Percentiles rank a stretch among this genome's conserved stretches.
Evolutionary conservation across 2,888 invertebrate species (phyloP).

Genomic region (Neoitamus cyanurus): DNA sequence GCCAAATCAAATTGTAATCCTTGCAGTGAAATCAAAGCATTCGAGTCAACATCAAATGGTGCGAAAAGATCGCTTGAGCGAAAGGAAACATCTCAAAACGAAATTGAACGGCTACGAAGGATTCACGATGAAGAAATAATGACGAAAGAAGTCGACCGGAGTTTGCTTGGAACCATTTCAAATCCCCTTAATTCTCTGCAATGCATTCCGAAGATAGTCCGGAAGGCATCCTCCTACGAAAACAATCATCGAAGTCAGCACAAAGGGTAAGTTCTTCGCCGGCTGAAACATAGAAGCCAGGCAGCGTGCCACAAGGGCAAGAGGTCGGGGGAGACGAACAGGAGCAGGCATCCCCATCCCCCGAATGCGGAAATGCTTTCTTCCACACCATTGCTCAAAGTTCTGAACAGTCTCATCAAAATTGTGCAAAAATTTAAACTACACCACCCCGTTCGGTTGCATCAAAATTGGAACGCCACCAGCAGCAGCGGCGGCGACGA

Average conservation of each 20-base stretch:
- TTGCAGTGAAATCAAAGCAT: background rate
- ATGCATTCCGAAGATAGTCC: constrained; percentile 19
- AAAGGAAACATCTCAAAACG: background rate
- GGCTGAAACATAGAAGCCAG: background rate
- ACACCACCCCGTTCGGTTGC: background rate
- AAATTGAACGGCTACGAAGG: background rate
- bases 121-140: background rate
- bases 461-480: background rate
- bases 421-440: constrained; percentile 26
- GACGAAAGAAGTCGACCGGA: background rate
- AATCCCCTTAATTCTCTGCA: constrained; percentile 8
- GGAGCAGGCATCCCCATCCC: background rate
- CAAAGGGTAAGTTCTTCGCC: background rate
- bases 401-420: constrained; percentile 17
- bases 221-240: background rate
- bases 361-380: background rate
- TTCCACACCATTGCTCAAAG: constrained; percentile 32
- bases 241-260: constrained; percentile 29
- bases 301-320: background rate
- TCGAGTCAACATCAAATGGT: background rate
- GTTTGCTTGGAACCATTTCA: constrained; percentile 9
- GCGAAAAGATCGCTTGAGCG: background rate
- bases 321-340: background rate
- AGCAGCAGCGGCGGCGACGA: background rate
- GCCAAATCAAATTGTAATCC: background rate